Base-by-base conservation (phyloP, 2,797 vertebrate genomes). In the Neopelma chrysocephalum region DNA sequence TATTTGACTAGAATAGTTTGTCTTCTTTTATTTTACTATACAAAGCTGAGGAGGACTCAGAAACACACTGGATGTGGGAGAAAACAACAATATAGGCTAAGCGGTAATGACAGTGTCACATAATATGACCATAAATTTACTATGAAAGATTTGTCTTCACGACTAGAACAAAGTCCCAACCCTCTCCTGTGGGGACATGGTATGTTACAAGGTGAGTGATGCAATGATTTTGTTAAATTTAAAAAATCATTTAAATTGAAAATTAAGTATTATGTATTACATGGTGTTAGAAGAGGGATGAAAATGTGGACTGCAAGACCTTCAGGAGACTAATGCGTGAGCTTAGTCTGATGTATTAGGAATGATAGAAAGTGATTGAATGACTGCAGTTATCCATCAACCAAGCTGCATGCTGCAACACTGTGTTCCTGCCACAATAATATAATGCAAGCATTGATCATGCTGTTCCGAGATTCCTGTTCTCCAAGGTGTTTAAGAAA, bases 341-440 rank as follows among this genome's bases (percentile, higher is more conserved):
- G 27, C 8, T 81, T 45, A 81, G 14, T 23, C n/a, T 86, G 82
- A 34, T 53, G 16, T 32, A 25, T 62, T 40, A 71, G 17, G 66
- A 89, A 47, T 76, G 54, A 77, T 9, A 75, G 79, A 32, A 91
- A 58, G 53, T 50, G 57, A 71, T 36, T n/a, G 60, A 82, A 70
- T 53, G 80, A 78, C 57, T 89, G 53, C 53, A 42, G 58, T 50
- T 78, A 86, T 71, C 69, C 57, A 75, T 83, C 69, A 90, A 5
- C 40, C 0, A 2, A 11, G 9, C 9, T 51, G 43, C 36, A 21
- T 4, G 12, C 29, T 2, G 3, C 36, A 80, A 56, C 22, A 3
- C 12, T 10, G 13, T 34, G 31, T 20, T 80, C 51, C 29, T 3
- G 3, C 31, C 2, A 4, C 42, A 88, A 12, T 45, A 78, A 73